A percentile compares a stretch with the other conserved stretches of the same genome.
Conservation (phyloP, 2,888 invertebrate species). For the Rhorus exstirpatorius region DNA sequence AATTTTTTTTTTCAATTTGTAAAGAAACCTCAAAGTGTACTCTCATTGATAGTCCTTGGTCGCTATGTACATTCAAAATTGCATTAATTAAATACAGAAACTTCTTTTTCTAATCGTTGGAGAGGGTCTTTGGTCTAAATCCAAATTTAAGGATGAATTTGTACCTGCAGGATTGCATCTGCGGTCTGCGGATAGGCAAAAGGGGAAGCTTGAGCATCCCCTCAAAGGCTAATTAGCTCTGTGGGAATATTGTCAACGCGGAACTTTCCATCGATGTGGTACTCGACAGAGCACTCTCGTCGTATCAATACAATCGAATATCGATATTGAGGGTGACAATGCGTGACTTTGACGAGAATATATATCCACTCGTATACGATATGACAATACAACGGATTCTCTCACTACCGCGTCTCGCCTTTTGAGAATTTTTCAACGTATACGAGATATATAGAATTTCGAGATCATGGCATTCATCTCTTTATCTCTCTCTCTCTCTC, state of each 20-base stretch:
- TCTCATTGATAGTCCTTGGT: too few relatives aligned
- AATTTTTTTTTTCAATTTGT: too few relatives aligned
- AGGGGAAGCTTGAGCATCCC: too few relatives aligned
- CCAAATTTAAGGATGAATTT: too few relatives aligned
- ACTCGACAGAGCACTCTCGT: not conserved
- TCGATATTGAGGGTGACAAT: conserved; percentile 21
- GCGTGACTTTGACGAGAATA: conserved; percentile 22
- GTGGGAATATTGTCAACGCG: not conserved
- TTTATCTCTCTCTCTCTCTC: conserved; percentile 30
- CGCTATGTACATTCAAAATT: too few relatives aligned
- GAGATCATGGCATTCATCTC: conserved; percentile 27
- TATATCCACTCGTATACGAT: not conserved
- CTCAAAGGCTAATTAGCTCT: not conserved
- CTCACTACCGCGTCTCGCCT: conserved; percentile 27
- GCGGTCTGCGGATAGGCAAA: too few relatives aligned
- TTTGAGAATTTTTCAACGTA: conserved; percentile 44
- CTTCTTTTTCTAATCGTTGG: too few relatives aligned
- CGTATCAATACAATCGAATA: conserved; percentile 45
- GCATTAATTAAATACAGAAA: too few relatives aligned
- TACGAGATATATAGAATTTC: conserved; percentile 56
- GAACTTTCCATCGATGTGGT: not conserved
- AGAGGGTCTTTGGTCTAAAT: too few relatives aligned
- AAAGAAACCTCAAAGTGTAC: too few relatives aligned
- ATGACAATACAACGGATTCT: conserved; percentile 32
- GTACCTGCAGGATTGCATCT: too few relatives aligned